Evolutionary conservation across 2,888 invertebrate genomes (phyloP).

Genomic region (Euzophera pinguis): DNA sequence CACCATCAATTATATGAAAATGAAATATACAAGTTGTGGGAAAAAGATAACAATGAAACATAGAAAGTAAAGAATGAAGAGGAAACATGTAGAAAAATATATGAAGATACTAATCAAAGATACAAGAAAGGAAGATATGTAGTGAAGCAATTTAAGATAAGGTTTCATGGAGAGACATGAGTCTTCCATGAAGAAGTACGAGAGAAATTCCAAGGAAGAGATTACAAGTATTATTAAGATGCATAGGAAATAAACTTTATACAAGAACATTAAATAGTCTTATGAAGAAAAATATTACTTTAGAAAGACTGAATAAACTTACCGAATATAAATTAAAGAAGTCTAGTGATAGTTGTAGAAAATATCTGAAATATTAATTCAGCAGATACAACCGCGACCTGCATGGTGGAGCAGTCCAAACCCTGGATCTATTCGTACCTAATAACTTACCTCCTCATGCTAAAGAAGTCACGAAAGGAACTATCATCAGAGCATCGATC

Average conservation of each 20-base stretch:
- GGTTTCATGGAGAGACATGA: too few relatives aligned
- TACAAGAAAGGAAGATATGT: constrained; percentile 9
- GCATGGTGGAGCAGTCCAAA: neutral
- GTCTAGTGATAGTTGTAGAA: too few relatives aligned
- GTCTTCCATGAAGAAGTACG: neutral
- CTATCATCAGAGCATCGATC: constrained; percentile 23
- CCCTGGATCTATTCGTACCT: constrained; percentile 18
- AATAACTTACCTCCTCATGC: constrained; percentile 11
- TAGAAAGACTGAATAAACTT: too few relatives aligned
- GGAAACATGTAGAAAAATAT: constrained; percentile 1
- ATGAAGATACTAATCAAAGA: constrained; percentile 1
- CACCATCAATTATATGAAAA: constrained; percentile 13
- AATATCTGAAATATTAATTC: constrained; percentile 15
- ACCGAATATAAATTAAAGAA: too few relatives aligned
- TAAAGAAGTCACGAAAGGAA: constrained; percentile 25
- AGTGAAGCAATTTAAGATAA: constrained; percentile 8
- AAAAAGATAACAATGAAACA: neutral
- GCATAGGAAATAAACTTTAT: constrained; percentile 1
- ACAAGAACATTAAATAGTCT: too few relatives aligned
- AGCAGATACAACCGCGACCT: neutral
- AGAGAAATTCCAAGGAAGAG: constrained; percentile 4
- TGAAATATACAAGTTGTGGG: constrained; percentile 2
- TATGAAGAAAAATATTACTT: constrained; percentile 10
- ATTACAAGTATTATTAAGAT: constrained; percentile 8
- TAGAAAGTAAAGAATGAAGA: constrained; percentile 10